phyloP scores from a whole-genome alignment of 1,140 invertebrate genomes.

The Leptinotarsa lineolata region DNA sequence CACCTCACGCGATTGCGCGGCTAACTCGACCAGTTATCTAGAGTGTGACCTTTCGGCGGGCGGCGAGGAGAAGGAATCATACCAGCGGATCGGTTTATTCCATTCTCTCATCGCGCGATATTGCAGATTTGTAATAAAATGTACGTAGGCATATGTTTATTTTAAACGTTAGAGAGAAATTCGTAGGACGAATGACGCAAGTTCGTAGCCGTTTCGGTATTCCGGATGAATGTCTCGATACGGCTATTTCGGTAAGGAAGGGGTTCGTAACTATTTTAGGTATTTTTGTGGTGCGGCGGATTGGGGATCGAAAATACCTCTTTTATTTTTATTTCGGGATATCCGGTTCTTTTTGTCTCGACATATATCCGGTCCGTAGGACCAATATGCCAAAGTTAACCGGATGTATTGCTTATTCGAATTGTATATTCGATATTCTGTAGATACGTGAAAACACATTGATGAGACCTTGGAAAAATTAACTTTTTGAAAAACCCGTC shows the following conservation, averaged over 20 bases:
- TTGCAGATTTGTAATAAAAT: background rate
- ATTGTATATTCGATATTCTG: no score
- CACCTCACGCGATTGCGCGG: slow-evolving; percentile 23
- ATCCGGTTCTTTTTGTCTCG: slow-evolving; percentile 1
- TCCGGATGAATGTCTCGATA: no score
- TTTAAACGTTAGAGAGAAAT: no score
- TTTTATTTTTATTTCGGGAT: slow-evolving; percentile 7
- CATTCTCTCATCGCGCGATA: background rate
- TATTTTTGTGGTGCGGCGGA: background rate
- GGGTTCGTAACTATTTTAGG: background rate
- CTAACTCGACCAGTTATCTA: slow-evolving; percentile 4
- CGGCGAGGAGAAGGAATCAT: background rate
- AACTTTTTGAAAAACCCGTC: no score
- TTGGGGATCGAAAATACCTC: background rate
- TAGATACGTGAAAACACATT: no score
- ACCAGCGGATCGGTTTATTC: background rate
- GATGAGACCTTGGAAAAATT: no score
- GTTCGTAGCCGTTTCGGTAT: no score
- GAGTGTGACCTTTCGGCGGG: slow-evolving; percentile 18
- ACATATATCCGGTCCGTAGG: background rate
- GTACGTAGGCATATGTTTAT: no score
- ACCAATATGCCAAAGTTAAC: background rate
- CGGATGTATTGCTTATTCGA: background rate
- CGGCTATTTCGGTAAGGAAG: background rate
- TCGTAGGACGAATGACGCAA: no score